phyloP scores from a whole-genome alignment of 2,797 vertebrate species.

The Sebastes miniatus region DNA sequence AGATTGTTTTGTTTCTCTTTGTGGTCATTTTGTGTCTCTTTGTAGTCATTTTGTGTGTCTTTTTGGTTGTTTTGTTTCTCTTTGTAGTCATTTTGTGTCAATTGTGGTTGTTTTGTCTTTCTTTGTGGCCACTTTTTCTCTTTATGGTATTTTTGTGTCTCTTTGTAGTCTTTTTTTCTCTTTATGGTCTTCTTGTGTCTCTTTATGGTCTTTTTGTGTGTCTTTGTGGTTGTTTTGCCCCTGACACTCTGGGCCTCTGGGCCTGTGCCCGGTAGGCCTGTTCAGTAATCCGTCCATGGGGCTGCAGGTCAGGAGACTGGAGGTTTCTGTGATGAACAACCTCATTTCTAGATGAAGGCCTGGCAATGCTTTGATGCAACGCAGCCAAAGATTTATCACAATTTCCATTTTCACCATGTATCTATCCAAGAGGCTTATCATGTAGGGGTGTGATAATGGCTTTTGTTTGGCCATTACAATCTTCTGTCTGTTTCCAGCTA shows the following conservation, averaged over 20 bases:
- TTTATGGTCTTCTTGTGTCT: neutral
- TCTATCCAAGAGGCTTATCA: constrained; percentile 18
- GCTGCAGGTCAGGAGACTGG: neutral
- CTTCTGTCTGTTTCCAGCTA: constrained; percentile 22
- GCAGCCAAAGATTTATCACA: constrained; percentile 10
- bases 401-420: neutral
- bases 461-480: constrained; percentile 25
- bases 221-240: neutral
- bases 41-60: neutral
- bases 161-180: too few species aligned
- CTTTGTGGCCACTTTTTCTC: neutral
- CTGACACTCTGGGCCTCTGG: neutral
- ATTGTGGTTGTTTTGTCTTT: neutral
- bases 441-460: neutral
- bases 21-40: neutral
- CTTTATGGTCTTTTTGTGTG: neutral
- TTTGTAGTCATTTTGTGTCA: neutral
- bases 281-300: neutral
- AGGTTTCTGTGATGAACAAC: neutral
- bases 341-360: constrained; percentile 11
- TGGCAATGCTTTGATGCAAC: constrained; percentile 16
- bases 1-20: rapidly evolving
- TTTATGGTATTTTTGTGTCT: neutral
- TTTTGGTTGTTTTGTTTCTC: neutral
- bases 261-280: neutral